Evolutionary conservation across 2,797 vertebrate species (phyloP).

Genomic region (Hippopotamyrus pictus): DNA sequence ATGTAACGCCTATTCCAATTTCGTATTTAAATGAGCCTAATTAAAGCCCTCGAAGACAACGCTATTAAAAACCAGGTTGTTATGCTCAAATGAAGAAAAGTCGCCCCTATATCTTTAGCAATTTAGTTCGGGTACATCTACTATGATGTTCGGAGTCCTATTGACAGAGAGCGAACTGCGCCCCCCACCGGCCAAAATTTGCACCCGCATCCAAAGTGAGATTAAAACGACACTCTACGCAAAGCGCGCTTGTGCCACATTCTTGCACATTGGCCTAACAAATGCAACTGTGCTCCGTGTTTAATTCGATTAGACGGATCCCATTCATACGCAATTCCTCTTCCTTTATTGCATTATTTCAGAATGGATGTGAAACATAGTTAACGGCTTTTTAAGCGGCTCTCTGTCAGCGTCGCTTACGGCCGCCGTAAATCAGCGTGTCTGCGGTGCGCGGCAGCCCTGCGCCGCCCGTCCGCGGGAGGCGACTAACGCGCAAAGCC

Average conservation of each 20-base stretch:
- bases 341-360: slow-evolving; percentile 51
- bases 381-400: slow-evolving; percentile 60
- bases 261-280: slow-evolving; percentile 43
- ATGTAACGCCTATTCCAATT: not conserved
- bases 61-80: slow-evolving; percentile 42
- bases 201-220: slow-evolving; percentile 41
- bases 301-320: slow-evolving; percentile 53
- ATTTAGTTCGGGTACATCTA: slow-evolving; percentile 55
- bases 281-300: slow-evolving; percentile 30
- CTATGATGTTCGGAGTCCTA: slow-evolving; percentile 57
- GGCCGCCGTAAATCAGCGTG: slow-evolving; percentile 35
- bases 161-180: slow-evolving; percentile 42
- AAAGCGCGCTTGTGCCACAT: slow-evolving; percentile 43
- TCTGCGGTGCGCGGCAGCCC: slow-evolving; percentile 22
- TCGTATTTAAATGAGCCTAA: slow-evolving; percentile 41
- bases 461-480: not conserved
- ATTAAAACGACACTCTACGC: slow-evolving; percentile 55
- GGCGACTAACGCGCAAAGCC: not conserved
- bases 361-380: slow-evolving; percentile 54
- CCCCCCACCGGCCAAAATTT: slow-evolving; percentile 46
- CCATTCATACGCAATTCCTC: slow-evolving; percentile 55
- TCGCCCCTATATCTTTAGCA: slow-evolving; percentile 45
- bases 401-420: slow-evolving; percentile 49
- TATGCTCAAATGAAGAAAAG: slow-evolving; percentile 45
- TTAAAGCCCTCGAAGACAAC: slow-evolving; percentile 42